Evolutionary conservation across 2,888 invertebrate species (phyloP).

Genomic region (Chirona hameri): DNA sequence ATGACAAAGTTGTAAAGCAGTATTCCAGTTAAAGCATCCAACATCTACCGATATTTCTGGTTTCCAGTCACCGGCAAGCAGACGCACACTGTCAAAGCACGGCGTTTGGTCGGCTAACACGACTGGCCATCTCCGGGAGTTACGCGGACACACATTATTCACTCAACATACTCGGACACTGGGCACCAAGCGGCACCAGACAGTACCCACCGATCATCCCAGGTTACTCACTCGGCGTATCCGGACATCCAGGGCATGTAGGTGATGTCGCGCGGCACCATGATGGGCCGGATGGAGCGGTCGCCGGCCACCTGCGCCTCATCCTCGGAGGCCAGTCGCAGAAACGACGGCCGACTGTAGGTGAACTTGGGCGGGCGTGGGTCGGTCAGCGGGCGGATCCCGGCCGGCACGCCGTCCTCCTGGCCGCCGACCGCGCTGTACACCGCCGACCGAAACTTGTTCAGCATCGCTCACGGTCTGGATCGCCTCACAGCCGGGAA

Average conservation of each 20-base stretch:
- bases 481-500: too few relatives aligned
- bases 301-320: conserved; percentile 65
- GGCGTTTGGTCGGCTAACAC: too few relatives aligned
- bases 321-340: conserved; percentile 58
- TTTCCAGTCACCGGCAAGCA: too few relatives aligned
- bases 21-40: too few relatives aligned
- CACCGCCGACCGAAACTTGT: neutral
- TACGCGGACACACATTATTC: too few relatives aligned
- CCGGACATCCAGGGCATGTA: conserved; percentile 66
- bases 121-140: too few relatives aligned
- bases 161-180: too few relatives aligned
- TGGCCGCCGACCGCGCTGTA: neutral
- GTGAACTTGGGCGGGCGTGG: conserved; percentile 48
- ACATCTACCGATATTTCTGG: too few relatives aligned
- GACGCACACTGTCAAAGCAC: too few relatives aligned
- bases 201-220: too few relatives aligned
- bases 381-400: neutral
- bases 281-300: conserved; percentile 67
- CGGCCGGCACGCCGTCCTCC: neutral
- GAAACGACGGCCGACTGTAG: conserved; percentile 61
- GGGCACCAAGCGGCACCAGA: too few relatives aligned
- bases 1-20: too few relatives aligned
- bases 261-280: conserved; percentile 64
- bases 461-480: neutral
- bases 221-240: conserved; percentile 63